Evolutionary conservation across 2,797 vertebrate genomes (phyloP).

Genomic region (Brotula barbata): DNA sequence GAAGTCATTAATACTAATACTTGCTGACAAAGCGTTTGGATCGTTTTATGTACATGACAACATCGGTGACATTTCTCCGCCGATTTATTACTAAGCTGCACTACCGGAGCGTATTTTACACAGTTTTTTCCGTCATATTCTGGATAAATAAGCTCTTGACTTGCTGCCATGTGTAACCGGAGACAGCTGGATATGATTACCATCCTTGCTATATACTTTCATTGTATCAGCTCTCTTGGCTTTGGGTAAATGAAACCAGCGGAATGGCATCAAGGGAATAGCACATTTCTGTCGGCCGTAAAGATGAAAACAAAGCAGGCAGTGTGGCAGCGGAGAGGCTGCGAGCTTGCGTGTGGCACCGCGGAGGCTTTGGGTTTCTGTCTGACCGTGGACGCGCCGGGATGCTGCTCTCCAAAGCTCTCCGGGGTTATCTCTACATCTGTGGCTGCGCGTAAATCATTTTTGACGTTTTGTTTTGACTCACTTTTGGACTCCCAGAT

Average conservation of each 20-base stretch:
- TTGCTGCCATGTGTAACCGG: slow-evolving; percentile 64
- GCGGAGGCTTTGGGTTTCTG: slow-evolving; percentile 30
- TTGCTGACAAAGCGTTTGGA: slow-evolving; percentile 47
- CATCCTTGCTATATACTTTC: slow-evolving; percentile 68
- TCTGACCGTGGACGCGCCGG: slow-evolving; percentile 5
- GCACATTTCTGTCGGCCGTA: slow-evolving; percentile 64
- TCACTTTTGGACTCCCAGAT: slow-evolving; percentile 12
- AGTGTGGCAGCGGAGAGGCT: slow-evolving; percentile 64
- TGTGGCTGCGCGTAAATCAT: slow-evolving; percentile 9
- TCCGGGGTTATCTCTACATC: slow-evolving; percentile 57
- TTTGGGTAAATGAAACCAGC: slow-evolving; percentile 73
- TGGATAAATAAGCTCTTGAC: slow-evolving; percentile 73
- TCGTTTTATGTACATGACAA: slow-evolving; percentile 32
- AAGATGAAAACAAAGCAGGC: slow-evolving; percentile 73
- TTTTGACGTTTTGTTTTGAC: slow-evolving; percentile 30
- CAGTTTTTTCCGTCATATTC: slow-evolving; percentile 51
- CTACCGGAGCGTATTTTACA: slow-evolving; percentile 24
- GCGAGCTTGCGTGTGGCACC: not conserved
- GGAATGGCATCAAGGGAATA: slow-evolving; percentile 69
- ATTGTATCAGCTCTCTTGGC: slow-evolving; percentile 80
- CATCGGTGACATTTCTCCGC: slow-evolving; percentile 51
- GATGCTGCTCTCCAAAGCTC: slow-evolving; percentile 36
- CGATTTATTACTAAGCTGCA: slow-evolving; percentile 50
- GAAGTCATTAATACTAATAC: slow-evolving; percentile 40
- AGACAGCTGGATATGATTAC: slow-evolving; percentile 80